Base-by-base conservation (phyloP, 2,113 vertebrate genomes). In the Phasianus colchicus region DNA sequence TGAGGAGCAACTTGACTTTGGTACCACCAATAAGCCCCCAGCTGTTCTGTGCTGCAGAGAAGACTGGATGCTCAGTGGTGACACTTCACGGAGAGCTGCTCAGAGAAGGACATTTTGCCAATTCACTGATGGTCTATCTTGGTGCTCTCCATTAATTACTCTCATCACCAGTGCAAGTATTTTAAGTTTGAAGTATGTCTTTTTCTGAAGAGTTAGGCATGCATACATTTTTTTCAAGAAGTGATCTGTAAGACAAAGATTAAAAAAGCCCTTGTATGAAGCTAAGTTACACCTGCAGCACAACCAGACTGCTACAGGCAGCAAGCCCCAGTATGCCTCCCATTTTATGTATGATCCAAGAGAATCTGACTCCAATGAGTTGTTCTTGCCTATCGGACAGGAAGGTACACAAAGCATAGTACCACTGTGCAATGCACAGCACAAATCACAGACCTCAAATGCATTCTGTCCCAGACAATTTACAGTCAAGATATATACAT, bases 31-130 rank as follows among this genome's bases (percentile, higher is more conserved):
- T 8, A 55, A 7, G 15, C 22, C 57, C 13, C 15, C 66, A 79
- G 54, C 66, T 52, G 19, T 52, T 42, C 42, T 60, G 45, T 77
- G 60, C 80, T 67, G 70, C 55, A 8, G 42, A 10, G 42, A 9
- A 6, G 30, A 34, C 27, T 55, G 52, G 2, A 36, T 82, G 50
- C 45, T 71, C 5, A 11, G 15, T 13, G 63, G 50, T 1, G 1
- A 11, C 27, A 36, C 43, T 27, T 29, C 3, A 0, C 6, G 1
- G 0, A 22, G 14, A 74, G n/a, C 65, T 22, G 4, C 60, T n/a
- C 4, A 1, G 52, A 71, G 17, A 64, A 20, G 24, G 48, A 72
- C 10, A 76, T 38, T 60, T 73, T 38, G 76, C 38, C 38, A 73
- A 6, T 43, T 57, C 7, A 16, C 1, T 16, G 50, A 47, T 17